Evolutionary conservation across 2,888 invertebrate genomes (phyloP).

Genomic region (Tetropium fuscum): DNA sequence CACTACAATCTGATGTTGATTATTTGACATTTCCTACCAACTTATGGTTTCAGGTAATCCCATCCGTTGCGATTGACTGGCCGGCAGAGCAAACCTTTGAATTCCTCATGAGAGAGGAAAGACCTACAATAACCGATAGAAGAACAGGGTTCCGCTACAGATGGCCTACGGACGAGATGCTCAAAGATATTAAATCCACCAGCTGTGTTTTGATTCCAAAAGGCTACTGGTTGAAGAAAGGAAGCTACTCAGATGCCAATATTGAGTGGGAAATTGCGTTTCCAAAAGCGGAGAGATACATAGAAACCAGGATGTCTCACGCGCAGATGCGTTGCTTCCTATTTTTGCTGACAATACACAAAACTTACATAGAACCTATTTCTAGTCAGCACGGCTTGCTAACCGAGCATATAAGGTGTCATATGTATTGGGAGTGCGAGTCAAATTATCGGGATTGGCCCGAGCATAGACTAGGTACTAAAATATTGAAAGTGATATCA

Average conservation of each 20-base stretch:
- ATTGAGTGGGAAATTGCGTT: conserved; percentile 85
- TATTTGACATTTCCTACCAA: no score
- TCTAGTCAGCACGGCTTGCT: conserved; percentile 75
- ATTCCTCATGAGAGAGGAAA: conserved; percentile 71
- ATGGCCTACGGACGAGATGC: conserved; percentile 80
- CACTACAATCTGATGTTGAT: no score
- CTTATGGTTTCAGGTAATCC: no score
- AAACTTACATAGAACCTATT: conserved; percentile 77
- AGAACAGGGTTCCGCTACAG: conserved; percentile 66
- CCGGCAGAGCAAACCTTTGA: conserved; percentile 79
- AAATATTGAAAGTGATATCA: conserved; percentile 73
- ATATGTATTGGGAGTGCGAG: conserved; percentile 85
- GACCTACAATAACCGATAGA: conserved; percentile 64
- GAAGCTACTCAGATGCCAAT: conserved; percentile 60
- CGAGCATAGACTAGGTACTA: conserved; percentile 79
- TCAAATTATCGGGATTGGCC: conserved; percentile 79
- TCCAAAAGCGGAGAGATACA: conserved; percentile 80
- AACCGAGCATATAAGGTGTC: conserved; percentile 78
- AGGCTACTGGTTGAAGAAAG: conserved; percentile 75
- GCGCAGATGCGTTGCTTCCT: conserved; percentile 80
- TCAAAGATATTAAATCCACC: conserved; percentile 74
- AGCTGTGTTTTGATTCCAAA: conserved; percentile 80
- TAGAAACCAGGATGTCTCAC: conserved; percentile 79
- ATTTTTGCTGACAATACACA: conserved; percentile 76
- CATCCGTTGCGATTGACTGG: conserved; percentile 78